Conservation (phyloP, 2,113 vertebrate species). For the Chaetorhynchus papuensis region DNA sequence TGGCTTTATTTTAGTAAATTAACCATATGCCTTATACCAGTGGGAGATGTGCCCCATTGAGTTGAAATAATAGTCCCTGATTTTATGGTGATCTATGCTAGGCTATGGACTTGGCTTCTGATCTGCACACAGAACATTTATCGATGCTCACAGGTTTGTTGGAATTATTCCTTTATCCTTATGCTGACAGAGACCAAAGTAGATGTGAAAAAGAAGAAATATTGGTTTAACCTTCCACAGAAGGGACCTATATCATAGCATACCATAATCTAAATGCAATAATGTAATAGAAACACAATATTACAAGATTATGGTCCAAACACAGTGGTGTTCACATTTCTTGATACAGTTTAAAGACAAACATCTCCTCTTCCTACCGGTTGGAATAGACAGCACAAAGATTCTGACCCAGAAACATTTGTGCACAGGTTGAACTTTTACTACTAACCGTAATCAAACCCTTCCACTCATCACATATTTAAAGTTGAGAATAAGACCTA, state of each 20-base stretch:
- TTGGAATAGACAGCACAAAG: neutral
- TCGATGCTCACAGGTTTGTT: neutral
- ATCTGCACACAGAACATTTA: neutral
- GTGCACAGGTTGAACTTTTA: neutral
- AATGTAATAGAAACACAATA: neutral
- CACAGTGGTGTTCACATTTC: neutral
- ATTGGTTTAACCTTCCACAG: neutral
- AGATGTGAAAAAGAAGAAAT: neutral
- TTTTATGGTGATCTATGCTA: neutral
- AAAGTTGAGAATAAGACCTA: neutral
- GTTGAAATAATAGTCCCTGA: neutral
- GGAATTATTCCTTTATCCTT: neutral
- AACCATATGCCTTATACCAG: neutral
- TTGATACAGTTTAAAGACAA: neutral
- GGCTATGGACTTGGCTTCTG: neutral
- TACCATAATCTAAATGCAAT: neutral
- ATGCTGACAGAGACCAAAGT: neutral
- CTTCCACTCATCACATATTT: neutral
- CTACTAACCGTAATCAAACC: neutral
- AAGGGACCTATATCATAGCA: neutral
- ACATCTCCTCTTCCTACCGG: neutral
- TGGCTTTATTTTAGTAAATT: conserved; percentile 19
- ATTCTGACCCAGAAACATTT: neutral
- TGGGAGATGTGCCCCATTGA: neutral
- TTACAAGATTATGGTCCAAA: neutral